phyloP scores from a whole-genome alignment of 2,888 invertebrate genomes.

The Acanthacorydalis orientalis region DNA sequence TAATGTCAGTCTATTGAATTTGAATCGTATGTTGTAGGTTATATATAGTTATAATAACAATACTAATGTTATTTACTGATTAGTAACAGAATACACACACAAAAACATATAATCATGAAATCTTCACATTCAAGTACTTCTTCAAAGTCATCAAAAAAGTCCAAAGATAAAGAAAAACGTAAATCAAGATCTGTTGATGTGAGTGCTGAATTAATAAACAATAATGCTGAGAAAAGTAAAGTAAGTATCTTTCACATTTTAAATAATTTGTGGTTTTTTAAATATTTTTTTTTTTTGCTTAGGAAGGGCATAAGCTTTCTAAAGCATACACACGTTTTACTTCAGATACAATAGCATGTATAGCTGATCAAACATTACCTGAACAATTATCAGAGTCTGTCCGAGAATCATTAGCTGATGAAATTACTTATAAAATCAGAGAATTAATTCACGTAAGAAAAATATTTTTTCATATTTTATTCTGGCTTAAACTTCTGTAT shows the following conservation, averaged over 20 bases:
- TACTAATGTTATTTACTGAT: too few species aligned
- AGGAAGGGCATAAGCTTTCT: not conserved
- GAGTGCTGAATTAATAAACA: not conserved
- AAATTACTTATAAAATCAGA: not conserved
- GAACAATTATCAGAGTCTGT: constrained; percentile 1
- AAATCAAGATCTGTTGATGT: not conserved
- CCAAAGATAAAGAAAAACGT: constrained; percentile 1
- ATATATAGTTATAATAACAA: too few species aligned
- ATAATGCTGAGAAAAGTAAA: not conserved
- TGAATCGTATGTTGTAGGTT: too few species aligned
- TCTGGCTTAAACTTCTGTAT: not conserved
- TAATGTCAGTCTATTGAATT: too few species aligned
- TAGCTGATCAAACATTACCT: not conserved
- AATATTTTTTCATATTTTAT: not conserved
- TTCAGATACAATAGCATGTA: not conserved
- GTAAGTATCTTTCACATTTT: not conserved
- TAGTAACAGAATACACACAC: too few species aligned
- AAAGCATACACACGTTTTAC: not conserved
- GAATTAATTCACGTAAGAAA: constrained; percentile 1
- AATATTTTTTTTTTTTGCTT: not conserved
- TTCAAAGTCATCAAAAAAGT: not conserved
- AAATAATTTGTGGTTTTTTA: not conserved
- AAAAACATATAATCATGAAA: not conserved
- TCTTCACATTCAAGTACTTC: not conserved
- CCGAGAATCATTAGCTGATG: not conserved